Base-by-base conservation (phyloP, 2,888 invertebrate genomes). In the Oligia latruncula region DNA sequence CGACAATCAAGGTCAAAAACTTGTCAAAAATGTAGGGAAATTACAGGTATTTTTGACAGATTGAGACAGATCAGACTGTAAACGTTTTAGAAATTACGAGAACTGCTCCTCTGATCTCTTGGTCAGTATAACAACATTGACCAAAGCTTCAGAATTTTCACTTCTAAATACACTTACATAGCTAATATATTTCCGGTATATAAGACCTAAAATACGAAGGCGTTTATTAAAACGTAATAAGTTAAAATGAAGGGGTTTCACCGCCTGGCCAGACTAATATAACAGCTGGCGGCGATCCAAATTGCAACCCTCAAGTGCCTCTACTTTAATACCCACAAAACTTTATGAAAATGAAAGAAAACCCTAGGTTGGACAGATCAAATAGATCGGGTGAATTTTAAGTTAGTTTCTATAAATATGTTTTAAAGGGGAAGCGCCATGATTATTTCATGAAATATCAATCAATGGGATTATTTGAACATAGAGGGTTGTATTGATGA, bases 321-420 rank as follows among this genome's bases (percentile, higher is more conserved):
- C 93, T 93, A 93, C 92, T 94, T 93, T 94, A 93, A 92, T 94
- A 92, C 91, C 93, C 92, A 89, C 93, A 91, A 93, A 93, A 94
- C 93, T 94, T 94, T 94, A 94, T 95, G 94, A 94, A 95, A 94
- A 94, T 93, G 92, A 91, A 94, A 93, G 92, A 92, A 93, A 88
- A 87, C 23, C 72, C 43, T 64, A 68, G 17, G 60, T 70, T 77
- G 60, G n/a, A 49, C 64, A 55, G 77, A 58, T 76, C 75, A 80
- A 76, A 79, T 52, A 66, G 73, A 77, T 75, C 55, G 8, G 46
- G 66, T 70, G 64, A 70, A 35, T 62, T 75, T 78, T 0, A 67
- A 84, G 20, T 52, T 29, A 35, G 20, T 20, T 13, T 43, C 6
- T 29, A 29, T 23, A 40, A n/a, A 49, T 80, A 46, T 13, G 46